Evolutionary conservation across 1,140 invertebrate species (phyloP), one percentile per base, ranked within the genome.

Genomic region (Cyclargus thomasi): DNA sequence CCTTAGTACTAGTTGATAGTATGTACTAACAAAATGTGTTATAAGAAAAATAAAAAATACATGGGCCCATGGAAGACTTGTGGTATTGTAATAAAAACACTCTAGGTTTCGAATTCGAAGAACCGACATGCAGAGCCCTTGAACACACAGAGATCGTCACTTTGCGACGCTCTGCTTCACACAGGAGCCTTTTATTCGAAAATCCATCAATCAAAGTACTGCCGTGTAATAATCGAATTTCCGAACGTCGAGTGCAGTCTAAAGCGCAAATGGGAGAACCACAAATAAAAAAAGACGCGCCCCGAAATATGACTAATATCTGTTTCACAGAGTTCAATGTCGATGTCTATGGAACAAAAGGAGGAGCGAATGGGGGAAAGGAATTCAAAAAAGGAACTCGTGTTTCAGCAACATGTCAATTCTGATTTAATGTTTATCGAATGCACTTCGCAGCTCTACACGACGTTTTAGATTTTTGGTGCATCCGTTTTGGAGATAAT

Each of bases 131-230:
- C 39, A 47, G 39, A 47, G 39, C 39, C 10, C 39, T 47, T 47
- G 10, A 47, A 47, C 39, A 47, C 39, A 47, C 39, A 47, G 39
- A 47, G 39, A 16, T 47, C 39, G 39, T 47, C 39, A 47, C 53
- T 53, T 22, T 66, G 17, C 55, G 20, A 66, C 62, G 65, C 53
- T 22, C 64, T 59, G 23, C 18, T 66, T 57, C 29, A 81, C 82
- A 81, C 73, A 82, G 68, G 69, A 74, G 68, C 65, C 68, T 67
- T 65, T 63, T 83, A 78, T 74, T 71, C 70, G 67, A 81, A 80
- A 85, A 80, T 76, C 75, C 80, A 86, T 85, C 87, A 87, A 90
- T 90, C 84, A 86, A 86, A 88, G 82, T 82, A 85, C 77, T 76
- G 80, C 77, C 82, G 85, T 79, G 80, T 82, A 85, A 87, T 88